phyloP scores from a whole-genome alignment of 2,888 invertebrate species.

The Eristalinus sepulchralis region DNA sequence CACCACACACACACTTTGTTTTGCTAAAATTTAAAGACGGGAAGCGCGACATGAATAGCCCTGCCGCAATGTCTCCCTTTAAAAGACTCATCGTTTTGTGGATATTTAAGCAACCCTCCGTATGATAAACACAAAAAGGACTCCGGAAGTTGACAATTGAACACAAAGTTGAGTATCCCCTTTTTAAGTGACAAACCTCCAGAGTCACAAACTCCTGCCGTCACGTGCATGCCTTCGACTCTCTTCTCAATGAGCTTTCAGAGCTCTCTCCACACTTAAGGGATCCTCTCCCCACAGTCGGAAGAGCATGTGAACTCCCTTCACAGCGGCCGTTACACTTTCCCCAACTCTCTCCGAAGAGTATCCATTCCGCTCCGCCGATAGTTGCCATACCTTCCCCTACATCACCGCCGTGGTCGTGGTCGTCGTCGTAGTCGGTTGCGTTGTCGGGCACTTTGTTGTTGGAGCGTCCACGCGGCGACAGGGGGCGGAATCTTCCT shows the following conservation, averaged over 20 bases:
- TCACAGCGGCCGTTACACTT: background rate
- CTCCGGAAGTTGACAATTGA: too few relatives aligned
- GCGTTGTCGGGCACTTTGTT: background rate
- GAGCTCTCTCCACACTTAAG: constrained; percentile 20
- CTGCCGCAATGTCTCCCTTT: too few relatives aligned
- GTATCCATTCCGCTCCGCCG: background rate
- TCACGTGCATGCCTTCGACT: background rate
- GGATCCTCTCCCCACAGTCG: background rate
- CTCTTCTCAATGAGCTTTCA: constrained; percentile 8
- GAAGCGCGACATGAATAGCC: too few relatives aligned
- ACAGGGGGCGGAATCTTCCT: constrained; percentile 15
- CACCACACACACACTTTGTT: too few relatives aligned
- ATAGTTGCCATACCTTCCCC: constrained; percentile 7
- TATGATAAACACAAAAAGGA: too few relatives aligned
- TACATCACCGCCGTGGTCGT: constrained; percentile 4
- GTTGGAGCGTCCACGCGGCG: background rate
- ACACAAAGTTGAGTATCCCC: too few relatives aligned
- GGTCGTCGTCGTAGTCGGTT: too few relatives aligned
- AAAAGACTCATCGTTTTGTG: too few relatives aligned
- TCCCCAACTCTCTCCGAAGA: constrained; percentile 38
- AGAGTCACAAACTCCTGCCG: background rate
- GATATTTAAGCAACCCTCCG: too few relatives aligned
- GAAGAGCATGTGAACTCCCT: constrained; percentile 22
- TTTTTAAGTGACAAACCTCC: too few relatives aligned
- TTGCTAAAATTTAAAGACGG: too few relatives aligned